Evolutionary conservation across 2,797 vertebrate genomes (phyloP), one percentile per base, ranked within the genome.

Genomic region (Takifugu rubripes): DNA sequence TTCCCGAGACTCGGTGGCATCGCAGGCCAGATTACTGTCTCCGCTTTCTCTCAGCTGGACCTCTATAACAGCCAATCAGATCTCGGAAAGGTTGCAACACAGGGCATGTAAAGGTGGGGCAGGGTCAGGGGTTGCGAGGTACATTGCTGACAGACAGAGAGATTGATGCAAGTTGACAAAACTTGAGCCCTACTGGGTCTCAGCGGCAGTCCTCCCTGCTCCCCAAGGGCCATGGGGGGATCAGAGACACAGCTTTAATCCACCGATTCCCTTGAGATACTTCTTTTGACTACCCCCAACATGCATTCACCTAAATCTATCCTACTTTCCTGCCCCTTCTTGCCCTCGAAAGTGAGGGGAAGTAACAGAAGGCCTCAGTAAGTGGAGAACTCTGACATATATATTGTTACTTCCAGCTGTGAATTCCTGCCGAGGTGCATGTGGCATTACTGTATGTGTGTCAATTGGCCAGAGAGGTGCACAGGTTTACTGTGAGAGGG

Each of bases 161-260:
- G 89, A 90, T 90, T 87, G 87, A 90, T 91, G 87, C 79, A 52
- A 71, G n/a, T 78, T 85, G 81, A 87, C 85, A 88, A 89, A 91
- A 89, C 82, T 62, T 84, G 85, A 88, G 86, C 81, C 78, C 74
- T 58, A 55, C 53, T 70, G 33, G 36, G 82, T 82, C 80, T 56
- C 71, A 64, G 75, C 70, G 64, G 73, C 75, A 70, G 75, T 58
- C 50, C 70, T 63, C 74, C 64, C 81, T 74, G 59, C 70, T 85
- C 84, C 81, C 77, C 66, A 64, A 78, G 79, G 84, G 74, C 72
- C 49, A 3, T n/a, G 40, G 33, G 70, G 59, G 58, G 68, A 16
- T 75, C 60, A 57, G 64, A 63, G 66, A 71, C 70, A 74, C 49
- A 70, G 66, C 79, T 83, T 70, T 57, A 68, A 65, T 62, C 65